Evolutionary conservation across 2,113 vertebrate genomes (phyloP).

Genomic region (Ammodytes marinus): DNA sequence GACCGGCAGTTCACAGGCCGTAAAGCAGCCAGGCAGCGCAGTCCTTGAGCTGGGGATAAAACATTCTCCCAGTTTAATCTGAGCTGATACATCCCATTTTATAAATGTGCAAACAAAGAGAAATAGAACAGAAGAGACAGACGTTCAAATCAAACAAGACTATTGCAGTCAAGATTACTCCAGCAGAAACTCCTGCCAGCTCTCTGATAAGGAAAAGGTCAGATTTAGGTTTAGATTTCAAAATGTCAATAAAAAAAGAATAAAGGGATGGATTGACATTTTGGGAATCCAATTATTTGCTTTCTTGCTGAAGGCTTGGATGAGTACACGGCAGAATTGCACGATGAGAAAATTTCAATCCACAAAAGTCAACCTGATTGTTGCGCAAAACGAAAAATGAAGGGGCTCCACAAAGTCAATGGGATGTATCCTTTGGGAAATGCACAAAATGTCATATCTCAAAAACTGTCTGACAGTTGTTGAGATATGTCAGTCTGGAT

Average conservation of each 20-base stretch:
- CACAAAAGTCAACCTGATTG: background rate
- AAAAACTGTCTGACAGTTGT: background rate
- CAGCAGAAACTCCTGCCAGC: conserved; percentile 31
- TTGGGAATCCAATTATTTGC: background rate
- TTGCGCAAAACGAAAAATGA: background rate
- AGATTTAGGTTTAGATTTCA: conserved; percentile 1
- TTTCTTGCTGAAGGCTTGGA: background rate
- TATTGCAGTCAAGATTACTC: conserved; percentile 42
- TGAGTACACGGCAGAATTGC: background rate
- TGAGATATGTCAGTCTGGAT: background rate
- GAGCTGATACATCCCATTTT: conserved; percentile 62
- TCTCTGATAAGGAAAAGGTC: background rate
- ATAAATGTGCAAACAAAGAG: conserved; percentile 27
- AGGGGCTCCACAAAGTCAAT: background rate
- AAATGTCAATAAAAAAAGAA: background rate
- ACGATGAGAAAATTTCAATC: too few species aligned
- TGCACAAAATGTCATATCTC: background rate
- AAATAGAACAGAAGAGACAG: conserved; percentile 33
- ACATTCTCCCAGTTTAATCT: conserved; percentile 46
- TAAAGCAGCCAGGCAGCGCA: conserved; percentile 14
- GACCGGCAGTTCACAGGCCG: conserved; percentile 54
- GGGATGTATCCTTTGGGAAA: background rate
- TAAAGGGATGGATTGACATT: background rate
- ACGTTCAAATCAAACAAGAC: conserved; percentile 61
- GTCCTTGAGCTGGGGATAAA: conserved; percentile 53